A percentile compares a stretch with the other conserved stretches of the same genome.
phyloP scores from a whole-genome alignment of 2,797 vertebrate species.

The Chaetodon trifasciatus region DNA sequence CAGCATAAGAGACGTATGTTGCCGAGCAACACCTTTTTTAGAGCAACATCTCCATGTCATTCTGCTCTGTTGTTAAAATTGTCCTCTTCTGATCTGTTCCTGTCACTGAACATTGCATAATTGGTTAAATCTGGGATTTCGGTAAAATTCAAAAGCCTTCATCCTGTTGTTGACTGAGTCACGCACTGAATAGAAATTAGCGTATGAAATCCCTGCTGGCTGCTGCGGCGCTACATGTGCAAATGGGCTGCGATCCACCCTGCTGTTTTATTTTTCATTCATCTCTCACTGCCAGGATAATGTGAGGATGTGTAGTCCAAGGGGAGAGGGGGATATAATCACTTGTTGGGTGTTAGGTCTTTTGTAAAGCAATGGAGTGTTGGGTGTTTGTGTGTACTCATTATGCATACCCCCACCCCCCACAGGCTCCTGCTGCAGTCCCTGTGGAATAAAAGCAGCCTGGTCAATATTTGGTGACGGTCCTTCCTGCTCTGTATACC shows the following conservation, averaged over 20 bases:
- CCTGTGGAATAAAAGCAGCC: slow-evolving; percentile 57
- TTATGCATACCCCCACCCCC: slow-evolving; percentile 55
- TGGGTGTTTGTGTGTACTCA: slow-evolving; percentile 53
- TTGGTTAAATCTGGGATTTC: slow-evolving; percentile 15
- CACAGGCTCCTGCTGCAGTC: slow-evolving; percentile 62
- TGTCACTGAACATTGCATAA: not conserved
- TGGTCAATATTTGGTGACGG: slow-evolving; percentile 60
- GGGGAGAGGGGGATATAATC: slow-evolving; percentile 23
- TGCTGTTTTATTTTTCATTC: slow-evolving; percentile 72
- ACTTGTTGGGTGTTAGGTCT: slow-evolving; percentile 50
- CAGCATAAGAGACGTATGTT: slow-evolving; percentile 29
- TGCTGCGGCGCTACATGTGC: slow-evolving; percentile 72
- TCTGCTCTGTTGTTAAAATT: not conserved
- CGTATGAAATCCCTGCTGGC: slow-evolving; percentile 63
- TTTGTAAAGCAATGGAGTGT: slow-evolving; percentile 51
- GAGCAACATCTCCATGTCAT: slow-evolving; percentile 5
- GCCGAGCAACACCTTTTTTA: slow-evolving; percentile 63
- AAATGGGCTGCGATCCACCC: slow-evolving; percentile 70
- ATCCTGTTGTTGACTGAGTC: slow-evolving; percentile 33
- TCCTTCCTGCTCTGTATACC: slow-evolving; percentile 27
- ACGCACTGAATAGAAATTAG: slow-evolving; percentile 68
- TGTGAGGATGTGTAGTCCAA: slow-evolving; percentile 47
- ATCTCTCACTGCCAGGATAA: slow-evolving; percentile 47
- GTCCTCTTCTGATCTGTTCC: not conserved
- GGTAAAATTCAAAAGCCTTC: slow-evolving; percentile 6